Base-by-base conservation (phyloP, 2,888 invertebrate genomes). In the Polymixis flavicincta region DNA sequence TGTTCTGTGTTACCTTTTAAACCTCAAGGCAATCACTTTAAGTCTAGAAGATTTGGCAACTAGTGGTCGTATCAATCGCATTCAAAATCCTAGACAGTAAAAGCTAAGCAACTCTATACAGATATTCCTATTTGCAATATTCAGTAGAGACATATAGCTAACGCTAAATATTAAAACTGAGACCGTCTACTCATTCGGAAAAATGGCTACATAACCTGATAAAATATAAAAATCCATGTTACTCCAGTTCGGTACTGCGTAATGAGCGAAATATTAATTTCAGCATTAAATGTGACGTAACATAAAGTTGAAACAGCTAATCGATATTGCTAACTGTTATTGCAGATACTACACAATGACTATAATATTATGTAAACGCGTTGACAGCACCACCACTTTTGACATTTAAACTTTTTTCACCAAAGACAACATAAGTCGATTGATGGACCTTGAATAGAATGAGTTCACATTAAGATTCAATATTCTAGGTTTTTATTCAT, bases 201-300 rank as follows among this genome's bases (percentile, higher is more conserved):
- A 25, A 45, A 32, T 57, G 14, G 14, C 11, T 54, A 70, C 52
- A 61, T 50, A 37, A 74, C 83, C 69, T 71, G 52, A 50, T 82
- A 48, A 37, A 68, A 57, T 28, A 52, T 71, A 67, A 64, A 73
- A 69, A 60, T 54, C 69, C 61, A 67, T 66, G 59, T 71, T 76
- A 65, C 74, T 71, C 55, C 63, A 70, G 48, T 67, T 42, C 45
- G 70, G 64, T 54, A 64, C 70, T 65, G 60, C 72, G 70, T 82
- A 76, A 80, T 77, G 72, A 76, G 48, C 79, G 67, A 82, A 86
- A 80, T 83, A 80, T 80, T 78, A 83, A 85, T 88, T 85, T 83
- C 78, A 81, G 76, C 70, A 80, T 83, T 76, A 80, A 82, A 73
- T 71, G 67, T 86, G 83, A 79, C 63, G 83, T 83, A 80, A 83